These are phyloP conservation scores for Urophycis tenuis DNA, from an alignment of 2,797 vertebrate genomes.

Conservation along the genomic window DNA sequence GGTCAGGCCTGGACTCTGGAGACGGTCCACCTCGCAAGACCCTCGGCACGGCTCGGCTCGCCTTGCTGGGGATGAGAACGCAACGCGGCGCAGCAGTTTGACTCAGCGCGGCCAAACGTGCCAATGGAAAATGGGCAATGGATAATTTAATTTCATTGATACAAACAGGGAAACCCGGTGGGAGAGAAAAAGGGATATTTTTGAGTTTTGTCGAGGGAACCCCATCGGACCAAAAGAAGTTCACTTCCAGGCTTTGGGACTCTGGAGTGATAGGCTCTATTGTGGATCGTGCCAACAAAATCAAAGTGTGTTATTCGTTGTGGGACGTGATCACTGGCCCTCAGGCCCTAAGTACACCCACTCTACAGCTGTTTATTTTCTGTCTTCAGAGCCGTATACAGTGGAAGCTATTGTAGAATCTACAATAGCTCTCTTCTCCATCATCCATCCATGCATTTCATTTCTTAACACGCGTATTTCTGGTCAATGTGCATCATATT, in stretches of 20 bases:
- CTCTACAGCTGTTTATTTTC: slow-evolving; percentile 9
- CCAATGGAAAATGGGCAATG: not conserved
- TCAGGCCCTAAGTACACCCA: not conserved
- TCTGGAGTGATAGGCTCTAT: slow-evolving; percentile 1
- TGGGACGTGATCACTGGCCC: slow-evolving; percentile 7
- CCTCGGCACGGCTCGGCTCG: too few species aligned
- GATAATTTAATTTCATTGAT: not conserved
- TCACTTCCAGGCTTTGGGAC: slow-evolving; percentile 1
- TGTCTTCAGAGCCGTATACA: not conserved
- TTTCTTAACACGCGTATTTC: not conserved
- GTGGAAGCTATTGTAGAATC: slow-evolving; percentile 8
- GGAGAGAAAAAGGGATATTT: not conserved
- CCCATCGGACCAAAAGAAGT: not conserved
- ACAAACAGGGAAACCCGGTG: not conserved
- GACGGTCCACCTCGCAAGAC: too few species aligned
- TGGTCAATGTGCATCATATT: not conserved
- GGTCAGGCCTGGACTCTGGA: too few species aligned
- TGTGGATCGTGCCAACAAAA: slow-evolving; percentile 14
- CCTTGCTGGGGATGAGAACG: too few species aligned
- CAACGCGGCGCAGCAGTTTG: too few species aligned
- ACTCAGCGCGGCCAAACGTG: too few species aligned
- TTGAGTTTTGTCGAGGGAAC: not conserved
- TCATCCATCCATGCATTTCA: not conserved
- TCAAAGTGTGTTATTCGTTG: slow-evolving; percentile 3
- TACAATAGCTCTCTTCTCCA: not conserved